Percentiles rank a stretch among this genome's conserved stretches.
Conservation (phyloP, 35 echinoderm and acorn worm genomes). For the Ptychodera flava region DNA sequence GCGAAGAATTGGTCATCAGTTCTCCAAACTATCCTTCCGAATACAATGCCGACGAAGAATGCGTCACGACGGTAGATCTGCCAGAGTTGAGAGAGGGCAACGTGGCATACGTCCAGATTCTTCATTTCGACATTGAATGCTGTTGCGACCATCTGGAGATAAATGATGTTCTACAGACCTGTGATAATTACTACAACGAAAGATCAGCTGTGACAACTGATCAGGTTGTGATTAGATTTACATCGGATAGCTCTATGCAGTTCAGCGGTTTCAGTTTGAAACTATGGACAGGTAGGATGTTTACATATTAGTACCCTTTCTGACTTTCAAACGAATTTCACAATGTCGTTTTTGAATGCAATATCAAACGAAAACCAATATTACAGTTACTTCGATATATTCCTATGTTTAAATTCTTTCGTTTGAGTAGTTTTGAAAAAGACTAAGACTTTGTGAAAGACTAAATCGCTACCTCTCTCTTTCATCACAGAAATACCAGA, state of each 20-base stretch:
- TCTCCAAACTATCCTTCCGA: background rate
- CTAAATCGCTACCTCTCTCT: too few relatives aligned
- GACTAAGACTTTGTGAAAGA: too few relatives aligned
- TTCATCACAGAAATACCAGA: too few relatives aligned
- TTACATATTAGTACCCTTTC: too few relatives aligned
- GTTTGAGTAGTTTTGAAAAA: too few relatives aligned
- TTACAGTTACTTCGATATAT: too few relatives aligned
- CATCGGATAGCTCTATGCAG: background rate
- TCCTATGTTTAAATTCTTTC: too few relatives aligned
- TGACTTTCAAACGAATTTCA: too few relatives aligned
- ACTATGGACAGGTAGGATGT: background rate
- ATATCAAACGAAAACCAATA: too few relatives aligned
- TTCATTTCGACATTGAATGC: background rate
- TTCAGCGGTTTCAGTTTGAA: background rate
- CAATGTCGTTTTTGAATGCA: too few relatives aligned
- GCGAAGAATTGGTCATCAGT: background rate
- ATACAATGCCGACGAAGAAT: background rate
- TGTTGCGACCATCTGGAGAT: background rate
- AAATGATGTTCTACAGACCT: background rate
- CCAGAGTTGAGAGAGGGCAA: background rate
- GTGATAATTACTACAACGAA: background rate
- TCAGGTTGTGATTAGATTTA: background rate
- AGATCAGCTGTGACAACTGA: background rate
- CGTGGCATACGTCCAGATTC: background rate
- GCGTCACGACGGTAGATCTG: background rate